Percentiles rank a stretch among this genome's conserved stretches.
Conservation (phyloP, 1,140 invertebrate genomes). For the Brachystomella parvula region DNA sequence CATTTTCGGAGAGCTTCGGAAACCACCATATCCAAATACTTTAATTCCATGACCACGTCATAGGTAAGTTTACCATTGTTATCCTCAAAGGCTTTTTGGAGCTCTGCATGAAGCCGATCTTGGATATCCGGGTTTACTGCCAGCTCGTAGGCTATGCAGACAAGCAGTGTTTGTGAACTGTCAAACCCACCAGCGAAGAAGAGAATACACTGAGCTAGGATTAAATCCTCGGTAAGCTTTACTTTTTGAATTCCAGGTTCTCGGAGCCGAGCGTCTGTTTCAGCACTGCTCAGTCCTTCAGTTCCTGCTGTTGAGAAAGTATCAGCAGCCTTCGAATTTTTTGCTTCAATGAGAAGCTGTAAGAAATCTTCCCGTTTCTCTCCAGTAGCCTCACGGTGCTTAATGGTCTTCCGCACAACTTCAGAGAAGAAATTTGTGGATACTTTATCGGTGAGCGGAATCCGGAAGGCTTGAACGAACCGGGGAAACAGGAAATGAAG, state of each 20-base stretch:
- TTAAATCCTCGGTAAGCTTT: constrained; percentile 34
- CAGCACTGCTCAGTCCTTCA: constrained; percentile 37
- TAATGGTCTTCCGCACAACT: background rate
- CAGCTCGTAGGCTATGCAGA: constrained; percentile 52
- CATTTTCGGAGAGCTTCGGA: constrained; percentile 39
- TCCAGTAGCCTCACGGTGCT: constrained; percentile 19
- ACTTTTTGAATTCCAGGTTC: constrained; percentile 31
- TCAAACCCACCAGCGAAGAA: constrained; percentile 65
- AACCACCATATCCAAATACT: constrained; percentile 50
- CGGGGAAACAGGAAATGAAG: constrained; percentile 5
- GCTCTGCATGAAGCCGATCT: constrained; percentile 52
- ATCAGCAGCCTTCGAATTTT: too few relatives aligned
- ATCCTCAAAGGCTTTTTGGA: constrained; percentile 47
- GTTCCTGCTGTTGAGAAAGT: too few relatives aligned
- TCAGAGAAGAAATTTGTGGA: constrained; percentile 14
- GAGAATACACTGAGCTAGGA: constrained; percentile 54
- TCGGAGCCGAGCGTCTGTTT: too few relatives aligned
- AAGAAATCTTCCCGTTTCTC: constrained; percentile 40
- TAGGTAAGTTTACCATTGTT: constrained; percentile 41
- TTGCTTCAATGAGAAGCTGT: constrained; percentile 44
- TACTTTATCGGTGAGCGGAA: constrained; percentile 13
- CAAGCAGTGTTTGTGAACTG: constrained; percentile 56
- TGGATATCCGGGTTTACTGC: constrained; percentile 55
- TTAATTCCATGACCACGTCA: constrained; percentile 46
- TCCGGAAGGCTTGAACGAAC: background rate